These are phyloP conservation scores for Vanessa tameamea DNA, from an alignment of 1,140 invertebrate genomes.

Conservation along the genomic window DNA sequence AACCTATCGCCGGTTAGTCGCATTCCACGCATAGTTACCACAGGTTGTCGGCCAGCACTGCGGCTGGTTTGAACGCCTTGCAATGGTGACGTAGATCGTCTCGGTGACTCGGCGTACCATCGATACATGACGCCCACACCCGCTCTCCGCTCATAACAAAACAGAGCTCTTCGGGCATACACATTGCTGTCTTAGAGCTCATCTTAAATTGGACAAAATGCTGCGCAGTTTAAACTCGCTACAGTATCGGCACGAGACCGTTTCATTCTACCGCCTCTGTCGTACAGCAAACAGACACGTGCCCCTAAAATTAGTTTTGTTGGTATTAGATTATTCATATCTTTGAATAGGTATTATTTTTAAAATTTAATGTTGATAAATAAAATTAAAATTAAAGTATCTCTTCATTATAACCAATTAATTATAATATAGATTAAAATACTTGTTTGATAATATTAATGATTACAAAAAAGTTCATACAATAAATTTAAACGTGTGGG, in stretches of 20 bases:
- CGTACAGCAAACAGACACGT: conserved; percentile 14
- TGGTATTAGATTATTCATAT: neutral
- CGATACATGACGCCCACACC: conserved; percentile 30
- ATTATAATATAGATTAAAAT: too few relatives aligned
- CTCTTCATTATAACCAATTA: neutral
- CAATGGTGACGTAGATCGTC: conserved; percentile 61
- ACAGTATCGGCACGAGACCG: conserved; percentile 11
- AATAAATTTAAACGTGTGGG: too few relatives aligned
- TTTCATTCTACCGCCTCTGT: conserved; percentile 13
- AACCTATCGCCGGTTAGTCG: conserved; percentile 63
- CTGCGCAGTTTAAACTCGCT: conserved; percentile 54
- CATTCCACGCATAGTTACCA: conserved; percentile 71
- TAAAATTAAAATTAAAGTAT: neutral
- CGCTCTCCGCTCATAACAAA: conserved; percentile 17
- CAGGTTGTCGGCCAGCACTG: conserved; percentile 71
- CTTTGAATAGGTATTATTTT: too few relatives aligned
- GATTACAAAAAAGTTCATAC: too few relatives aligned
- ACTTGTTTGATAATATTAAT: too few relatives aligned
- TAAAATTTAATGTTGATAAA: too few relatives aligned
- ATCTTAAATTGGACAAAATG: conserved; percentile 45
- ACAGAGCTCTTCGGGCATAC: conserved; percentile 42
- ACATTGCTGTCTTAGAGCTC: conserved; percentile 45
- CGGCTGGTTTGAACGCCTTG: conserved; percentile 59
- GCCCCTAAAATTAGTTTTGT: conserved; percentile 9
- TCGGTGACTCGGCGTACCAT: conserved; percentile 34